Percentiles rank a stretch among this genome's conserved stretches.
These are phyloP conservation scores for Rutilus rutilus DNA, from an alignment of 2,113 vertebrate species.

Conservation along the genomic window DNA sequence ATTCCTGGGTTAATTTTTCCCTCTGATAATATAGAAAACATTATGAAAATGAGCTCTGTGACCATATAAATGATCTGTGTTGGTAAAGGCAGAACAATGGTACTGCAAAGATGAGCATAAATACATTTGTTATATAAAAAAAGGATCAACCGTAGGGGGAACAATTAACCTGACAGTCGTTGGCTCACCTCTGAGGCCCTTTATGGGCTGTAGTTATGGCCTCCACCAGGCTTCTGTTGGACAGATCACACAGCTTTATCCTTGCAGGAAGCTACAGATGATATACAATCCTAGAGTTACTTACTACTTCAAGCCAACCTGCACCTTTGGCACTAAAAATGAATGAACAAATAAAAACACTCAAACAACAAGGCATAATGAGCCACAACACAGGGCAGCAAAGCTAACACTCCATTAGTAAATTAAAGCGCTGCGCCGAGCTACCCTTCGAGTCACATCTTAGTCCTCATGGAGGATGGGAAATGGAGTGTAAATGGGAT, in stretches of 20 bases:
- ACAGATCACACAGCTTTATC: conserved; percentile 62
- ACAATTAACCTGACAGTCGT: conserved; percentile 77
- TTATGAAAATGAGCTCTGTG: conserved; percentile 99
- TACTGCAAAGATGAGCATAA: conserved; percentile 35
- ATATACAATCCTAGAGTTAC: background rate
- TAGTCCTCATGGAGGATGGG: conserved; percentile 60
- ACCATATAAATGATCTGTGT: conserved; percentile 98
- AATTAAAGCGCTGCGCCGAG: conserved; percentile 62
- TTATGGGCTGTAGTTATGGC: conserved; percentile 73
- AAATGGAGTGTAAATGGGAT: conserved; percentile 71
- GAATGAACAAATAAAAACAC: conserved; percentile 42
- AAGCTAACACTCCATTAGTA: conserved; percentile 63
- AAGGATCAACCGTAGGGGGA: conserved; percentile 63
- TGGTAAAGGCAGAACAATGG: conserved; percentile 85
- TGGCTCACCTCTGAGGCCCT: conserved; percentile 70
- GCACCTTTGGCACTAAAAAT: conserved; percentile 36
- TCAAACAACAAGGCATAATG: conserved; percentile 38
- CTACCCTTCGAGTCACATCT: conserved; percentile 57
- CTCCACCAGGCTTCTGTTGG: conserved; percentile 68
- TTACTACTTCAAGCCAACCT: background rate
- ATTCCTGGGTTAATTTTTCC: conserved; percentile 94
- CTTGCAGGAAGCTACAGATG: conserved; percentile 12
- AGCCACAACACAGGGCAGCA: conserved; percentile 46
- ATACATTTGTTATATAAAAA: conserved; percentile 57
- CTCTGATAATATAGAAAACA: conserved; percentile 99